Evolutionary conservation across 2,888 invertebrate species (phyloP).

Genomic region (Teleiodes luculella): DNA sequence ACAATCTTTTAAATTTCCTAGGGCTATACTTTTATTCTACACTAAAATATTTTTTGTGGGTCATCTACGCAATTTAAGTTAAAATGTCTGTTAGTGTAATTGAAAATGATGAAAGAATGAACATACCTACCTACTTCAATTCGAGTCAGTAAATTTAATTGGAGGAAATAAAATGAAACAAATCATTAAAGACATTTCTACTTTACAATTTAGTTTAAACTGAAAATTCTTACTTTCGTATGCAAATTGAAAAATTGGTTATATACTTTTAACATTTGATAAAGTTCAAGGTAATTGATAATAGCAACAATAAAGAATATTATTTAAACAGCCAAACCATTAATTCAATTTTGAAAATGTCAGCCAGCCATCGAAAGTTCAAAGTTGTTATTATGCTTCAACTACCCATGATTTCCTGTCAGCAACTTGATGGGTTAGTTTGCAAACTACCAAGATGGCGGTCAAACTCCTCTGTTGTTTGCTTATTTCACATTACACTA

Average conservation of each 20-base stretch:
- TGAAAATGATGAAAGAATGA: no score
- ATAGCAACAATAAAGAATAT: background rate
- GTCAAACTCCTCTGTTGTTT: constrained; percentile 28
- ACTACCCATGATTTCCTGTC: background rate
- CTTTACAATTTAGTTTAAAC: no score
- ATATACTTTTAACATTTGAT: constrained; percentile 12
- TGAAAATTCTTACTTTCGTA: background rate
- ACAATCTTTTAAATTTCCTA: no score
- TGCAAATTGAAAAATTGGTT: background rate
- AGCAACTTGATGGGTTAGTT: background rate
- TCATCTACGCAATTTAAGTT: no score
- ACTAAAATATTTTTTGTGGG: no score
- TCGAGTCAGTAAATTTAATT: no score
- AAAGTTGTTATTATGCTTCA: background rate
- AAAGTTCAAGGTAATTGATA: constrained; percentile 33
- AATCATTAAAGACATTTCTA: no score
- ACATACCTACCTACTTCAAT: no score
- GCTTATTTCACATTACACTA: constrained; percentile 34
- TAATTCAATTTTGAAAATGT: constrained; percentile 21
- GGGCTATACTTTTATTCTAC: no score
- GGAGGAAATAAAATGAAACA: no score
- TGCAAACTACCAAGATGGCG: constrained; percentile 31
- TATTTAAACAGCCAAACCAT: background rate
- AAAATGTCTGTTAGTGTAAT: no score
- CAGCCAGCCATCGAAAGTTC: constrained; percentile 16